Base-by-base conservation (phyloP, 2,888 invertebrate species). In the Campoletis raptor region DNA sequence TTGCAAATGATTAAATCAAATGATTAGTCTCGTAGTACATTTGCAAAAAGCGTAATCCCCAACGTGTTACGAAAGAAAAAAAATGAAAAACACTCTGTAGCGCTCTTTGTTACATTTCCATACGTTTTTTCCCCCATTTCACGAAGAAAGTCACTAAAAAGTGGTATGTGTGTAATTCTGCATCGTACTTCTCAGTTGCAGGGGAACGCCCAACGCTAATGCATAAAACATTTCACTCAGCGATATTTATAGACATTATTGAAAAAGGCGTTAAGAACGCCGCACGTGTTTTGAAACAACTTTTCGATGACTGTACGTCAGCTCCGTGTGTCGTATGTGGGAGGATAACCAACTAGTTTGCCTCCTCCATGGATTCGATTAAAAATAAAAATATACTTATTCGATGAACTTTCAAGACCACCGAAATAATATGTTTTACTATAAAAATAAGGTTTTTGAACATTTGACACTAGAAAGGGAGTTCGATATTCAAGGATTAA, bases 211-310 rank as follows among this genome's bases (percentile, higher is more conserved):
- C 45, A 48, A 70, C 24, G 30, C 24, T 48, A 15, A 48, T 48
- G 42, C 45, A 70, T 30, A 18, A 48, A 37, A 48, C 45, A 24
- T 42, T n/a, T 24, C 7, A 18, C 70, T 70, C 40, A 30, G 48
- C 42, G 30, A 30, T 70, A 70, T 70, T 70, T 70, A 45, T 70
- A 70, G 70, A 70, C n/a, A 48, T 72, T 72, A 36, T 72, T 36
- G 6, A 72, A 52, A 72, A 72, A 54, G 21, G 72, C 36, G 37
- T 48, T n/a, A 72, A 52, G 36, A 52, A 72, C 30, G 48, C 24
- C 24, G 48, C 70, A 45, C 30, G 45, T 45, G 45, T 70, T 70
- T 30, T 45, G 45, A 18, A 30, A 70, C 52, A 30, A 67, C 40
- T 67, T 40, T 67, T 37, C 40, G 21, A 67, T 48, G 54, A 30